Evolutionary conservation across 1,140 invertebrate genomes (phyloP).

Genomic region (Drosophila ercepeae): DNA sequence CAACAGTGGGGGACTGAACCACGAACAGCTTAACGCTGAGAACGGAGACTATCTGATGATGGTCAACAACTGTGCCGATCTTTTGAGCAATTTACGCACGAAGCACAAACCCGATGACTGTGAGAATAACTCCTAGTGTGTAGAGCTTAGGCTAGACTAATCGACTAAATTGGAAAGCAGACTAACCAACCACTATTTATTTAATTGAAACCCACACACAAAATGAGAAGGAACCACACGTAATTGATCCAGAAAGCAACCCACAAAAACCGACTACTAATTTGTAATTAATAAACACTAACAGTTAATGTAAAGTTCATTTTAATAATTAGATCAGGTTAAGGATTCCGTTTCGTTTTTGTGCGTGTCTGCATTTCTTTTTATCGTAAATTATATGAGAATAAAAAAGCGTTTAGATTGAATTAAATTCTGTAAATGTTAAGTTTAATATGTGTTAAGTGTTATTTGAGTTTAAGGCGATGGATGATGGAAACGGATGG

Average conservation of each 20-base stretch:
- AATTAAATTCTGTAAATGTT: constrained; percentile 68
- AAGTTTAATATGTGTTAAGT: constrained; percentile 74
- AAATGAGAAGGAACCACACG: constrained; percentile 9
- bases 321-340: constrained; percentile 39
- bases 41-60: constrained; percentile 84
- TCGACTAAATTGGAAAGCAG: constrained; percentile 24
- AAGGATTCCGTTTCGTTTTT: constrained; percentile 42
- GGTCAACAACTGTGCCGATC: constrained; percentile 84
- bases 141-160: constrained; percentile 70
- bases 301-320: constrained; percentile 59
- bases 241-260: constrained; percentile 9
- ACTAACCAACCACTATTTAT: constrained; percentile 72
- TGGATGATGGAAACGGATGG: constrained; percentile 7
- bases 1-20: constrained; percentile 40
- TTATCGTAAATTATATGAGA: constrained; percentile 48
- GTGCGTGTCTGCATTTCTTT: constrained; percentile 64
- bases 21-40: constrained; percentile 55
- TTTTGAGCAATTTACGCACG: constrained; percentile 83
- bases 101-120: constrained; percentile 84
- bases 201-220: constrained; percentile 50
- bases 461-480: constrained; percentile 74
- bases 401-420: constrained; percentile 60
- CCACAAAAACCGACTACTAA: constrained; percentile 38
- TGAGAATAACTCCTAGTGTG: constrained; percentile 84
- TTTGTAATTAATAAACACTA: constrained; percentile 66